Percentiles rank a stretch among this genome's conserved stretches.
These are phyloP conservation scores for Acanthisitta chloris DNA, from an alignment of 2,113 vertebrate species.

Conservation along the genomic window DNA sequence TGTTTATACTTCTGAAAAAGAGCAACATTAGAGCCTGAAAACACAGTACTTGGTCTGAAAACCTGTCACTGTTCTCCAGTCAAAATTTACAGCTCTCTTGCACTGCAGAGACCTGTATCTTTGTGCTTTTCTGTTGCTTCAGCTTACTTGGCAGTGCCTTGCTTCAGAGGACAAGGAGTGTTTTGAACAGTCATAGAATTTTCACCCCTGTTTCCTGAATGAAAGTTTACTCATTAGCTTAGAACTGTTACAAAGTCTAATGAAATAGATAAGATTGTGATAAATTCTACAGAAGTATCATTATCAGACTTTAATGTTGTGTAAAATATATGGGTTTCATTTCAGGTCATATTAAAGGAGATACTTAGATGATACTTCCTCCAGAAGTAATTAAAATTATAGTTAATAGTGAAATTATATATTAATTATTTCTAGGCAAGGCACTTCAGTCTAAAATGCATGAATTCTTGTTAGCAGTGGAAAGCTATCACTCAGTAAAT, in stretches of 20 bases:
- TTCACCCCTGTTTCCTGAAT: not conserved
- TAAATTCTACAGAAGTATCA: not conserved
- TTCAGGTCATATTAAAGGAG: not conserved
- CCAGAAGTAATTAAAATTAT: not conserved
- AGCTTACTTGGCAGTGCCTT: not conserved
- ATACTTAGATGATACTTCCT: not conserved
- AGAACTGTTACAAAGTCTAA: not conserved
- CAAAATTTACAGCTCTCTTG: not conserved
- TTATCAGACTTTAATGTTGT: not conserved
- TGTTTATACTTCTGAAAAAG: not conserved
- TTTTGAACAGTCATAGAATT: not conserved
- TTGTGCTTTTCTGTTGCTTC: not conserved
- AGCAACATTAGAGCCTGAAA: not conserved
- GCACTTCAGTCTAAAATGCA: slow-evolving; percentile 31
- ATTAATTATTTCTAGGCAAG: slow-evolving; percentile 12
- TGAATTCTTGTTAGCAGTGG: slow-evolving; percentile 12
- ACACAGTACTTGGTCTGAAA: not conserved
- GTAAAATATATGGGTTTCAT: not conserved
- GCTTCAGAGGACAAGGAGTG: not conserved
- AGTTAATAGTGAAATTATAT: not conserved
- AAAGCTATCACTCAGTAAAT: slow-evolving; percentile 55
- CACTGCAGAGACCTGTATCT: not conserved
- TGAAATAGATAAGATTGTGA: not conserved
- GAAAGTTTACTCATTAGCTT: not conserved
- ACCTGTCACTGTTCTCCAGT: not conserved